A percentile compares a stretch with the other conserved stretches of the same genome.
phyloP scores from a whole-genome alignment of 2,888 invertebrate species.

The Asteroscopus sphinx region DNA sequence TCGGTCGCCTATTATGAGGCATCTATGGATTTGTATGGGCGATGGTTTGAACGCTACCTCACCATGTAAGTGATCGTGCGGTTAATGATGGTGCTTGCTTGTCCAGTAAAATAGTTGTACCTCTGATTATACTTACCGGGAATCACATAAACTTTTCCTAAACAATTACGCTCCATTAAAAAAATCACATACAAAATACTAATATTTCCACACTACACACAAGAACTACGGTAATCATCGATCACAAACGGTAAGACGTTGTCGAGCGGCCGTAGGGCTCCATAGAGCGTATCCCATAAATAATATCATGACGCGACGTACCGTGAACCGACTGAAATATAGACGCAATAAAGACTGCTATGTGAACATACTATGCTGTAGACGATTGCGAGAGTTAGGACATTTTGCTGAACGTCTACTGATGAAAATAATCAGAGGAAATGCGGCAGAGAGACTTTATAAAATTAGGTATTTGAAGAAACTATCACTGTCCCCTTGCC shows the following conservation, averaged over 20 bases:
- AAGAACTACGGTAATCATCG: constrained; percentile 60
- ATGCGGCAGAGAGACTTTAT: no score
- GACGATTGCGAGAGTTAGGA: constrained; percentile 4
- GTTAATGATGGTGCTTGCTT: no score
- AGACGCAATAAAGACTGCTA: constrained; percentile 75
- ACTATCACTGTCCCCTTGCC: no score
- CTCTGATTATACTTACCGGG: no score
- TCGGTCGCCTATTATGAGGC: no score
- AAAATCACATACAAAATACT: not conserved
- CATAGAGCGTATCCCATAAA: constrained; percentile 68
- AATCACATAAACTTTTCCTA: no score
- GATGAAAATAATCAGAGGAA: no score
- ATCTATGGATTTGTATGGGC: no score
- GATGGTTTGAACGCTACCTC: no score
- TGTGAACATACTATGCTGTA: constrained; percentile 59
- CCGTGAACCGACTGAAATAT: constrained; percentile 77
- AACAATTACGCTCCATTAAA: not conserved
- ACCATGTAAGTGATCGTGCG: no score
- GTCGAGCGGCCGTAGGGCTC: constrained; percentile 59
- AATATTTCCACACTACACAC: constrained; percentile 52
- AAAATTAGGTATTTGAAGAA: no score
- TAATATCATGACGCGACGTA: constrained; percentile 69
- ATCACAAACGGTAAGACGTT: constrained; percentile 70
- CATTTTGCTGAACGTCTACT: constrained; percentile 16
- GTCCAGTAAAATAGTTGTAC: no score